These are phyloP conservation scores for Phallusia fumigata DNA, from an alignment of 23 tunicate species.

Conservation along the genomic window DNA sequence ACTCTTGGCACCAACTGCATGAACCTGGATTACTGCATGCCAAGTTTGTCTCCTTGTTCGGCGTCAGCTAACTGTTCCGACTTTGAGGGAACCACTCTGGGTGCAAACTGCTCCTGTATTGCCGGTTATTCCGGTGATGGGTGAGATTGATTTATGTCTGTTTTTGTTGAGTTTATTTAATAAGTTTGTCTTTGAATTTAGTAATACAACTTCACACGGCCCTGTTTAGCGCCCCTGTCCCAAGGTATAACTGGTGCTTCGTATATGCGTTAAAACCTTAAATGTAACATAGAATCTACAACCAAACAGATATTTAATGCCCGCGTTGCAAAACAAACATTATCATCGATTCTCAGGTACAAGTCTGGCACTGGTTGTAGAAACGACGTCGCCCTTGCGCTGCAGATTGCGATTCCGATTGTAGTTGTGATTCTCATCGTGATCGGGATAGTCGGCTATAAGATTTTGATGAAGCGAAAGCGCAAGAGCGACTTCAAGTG, in stretches of 20 bases:
- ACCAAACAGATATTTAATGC: too few relatives aligned
- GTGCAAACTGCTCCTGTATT: slow-evolving; percentile 40
- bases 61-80: slow-evolving; percentile 22
- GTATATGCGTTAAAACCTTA: too few relatives aligned
- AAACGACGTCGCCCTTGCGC: not conserved
- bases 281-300: too few relatives aligned
- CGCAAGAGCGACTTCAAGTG: not conserved
- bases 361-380: not conserved
- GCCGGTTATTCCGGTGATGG: slow-evolving; percentile 51
- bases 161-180: not conserved
- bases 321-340: too few relatives aligned
- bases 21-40: slow-evolving; percentile 9
- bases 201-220: too few relatives aligned
- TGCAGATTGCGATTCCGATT: not conserved
- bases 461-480: not conserved
- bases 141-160: slow-evolving; percentile 12
- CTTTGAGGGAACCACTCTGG: slow-evolving; percentile 25
- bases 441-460: not conserved
- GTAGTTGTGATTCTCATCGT: not conserved
- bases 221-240: too few relatives aligned
- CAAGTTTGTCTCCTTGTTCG: slow-evolving; percentile 1
- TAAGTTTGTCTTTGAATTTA: too few relatives aligned
- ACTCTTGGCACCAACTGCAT: slow-evolving; percentile 19
- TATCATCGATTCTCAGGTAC: not conserved
- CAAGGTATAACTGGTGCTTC: too few relatives aligned